Evolutionary conservation across 2,113 vertebrate genomes (phyloP), one percentile per base, ranked within the genome.

Genomic region (Rhombomys opimus): DNA sequence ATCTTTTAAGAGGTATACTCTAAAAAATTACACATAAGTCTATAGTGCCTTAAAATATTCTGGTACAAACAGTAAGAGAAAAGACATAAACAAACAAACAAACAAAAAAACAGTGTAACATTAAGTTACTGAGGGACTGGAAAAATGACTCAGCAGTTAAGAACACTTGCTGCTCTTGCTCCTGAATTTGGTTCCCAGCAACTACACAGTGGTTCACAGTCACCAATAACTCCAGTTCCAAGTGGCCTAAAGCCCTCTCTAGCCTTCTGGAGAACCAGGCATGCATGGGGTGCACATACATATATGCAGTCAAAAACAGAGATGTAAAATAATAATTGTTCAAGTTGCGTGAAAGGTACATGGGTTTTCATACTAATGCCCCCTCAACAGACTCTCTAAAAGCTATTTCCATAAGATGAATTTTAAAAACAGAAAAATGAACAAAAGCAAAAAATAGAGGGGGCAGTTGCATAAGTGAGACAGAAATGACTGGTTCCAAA

Each of bases 31-130:
- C 54, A 96, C 63, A 54, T 78, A 93, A 5, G 18, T 54, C 92
- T 95, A 18, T 77, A 63, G 78, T 93, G 22, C 91, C 91, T 95
- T 82, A 88, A 91, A 76, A 86, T 81, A 93, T 73, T 91, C 77
- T 35, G 80, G 22, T 59, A 93, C 20, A 95, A 93, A 73, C 30
- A 75, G n/a, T 17, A 63, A 25, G 11, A 25, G 22, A 23, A n/a
- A 61, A 59, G 46, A 78, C 68, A 70, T n/a, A 52, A 77, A 46
- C 46, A 46, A 46, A 46, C 46, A 46, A 46, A 46, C 46, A 46
- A 46, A 46, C 46, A 46, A 46, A 46, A 4, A 46, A 46, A 7
- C 22, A 82, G 57, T 38, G 7, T 17, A 82, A 59, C 22, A 2
- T 54, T 54, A 52, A 10, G 3, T 82, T 14, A 38, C 6, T 7